A percentile compares a stretch with the other conserved stretches of the same genome.
Conservation (phyloP, 2,888 invertebrate species). For the Himalopsyche anomala region DNA sequence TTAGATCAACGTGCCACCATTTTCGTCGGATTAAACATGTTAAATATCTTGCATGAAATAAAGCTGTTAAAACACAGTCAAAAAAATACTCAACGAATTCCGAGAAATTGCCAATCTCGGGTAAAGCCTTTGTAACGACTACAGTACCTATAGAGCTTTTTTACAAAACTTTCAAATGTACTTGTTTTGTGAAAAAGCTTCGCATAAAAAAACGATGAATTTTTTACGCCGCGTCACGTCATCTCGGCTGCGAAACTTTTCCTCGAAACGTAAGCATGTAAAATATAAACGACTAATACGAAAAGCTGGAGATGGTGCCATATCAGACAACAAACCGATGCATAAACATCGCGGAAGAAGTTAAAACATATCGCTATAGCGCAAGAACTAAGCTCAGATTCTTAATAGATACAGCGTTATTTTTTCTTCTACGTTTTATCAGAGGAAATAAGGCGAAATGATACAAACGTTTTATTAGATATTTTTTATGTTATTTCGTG, state of each 20-base stretch:
- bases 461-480: too few species aligned
- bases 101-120: not conserved
- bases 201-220: constrained; percentile 3
- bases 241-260: not conserved
- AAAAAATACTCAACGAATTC: too few species aligned
- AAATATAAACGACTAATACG: constrained; percentile 14
- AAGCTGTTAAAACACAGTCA: too few species aligned
- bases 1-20: too few species aligned
- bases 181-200: not conserved
- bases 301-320: not conserved
- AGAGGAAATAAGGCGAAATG: too few species aligned
- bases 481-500: too few species aligned
- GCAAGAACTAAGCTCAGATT: too few species aligned
- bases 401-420: too few species aligned
- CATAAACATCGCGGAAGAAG: constrained; percentile 16
- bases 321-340: constrained; percentile 7
- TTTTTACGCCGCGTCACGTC: constrained; percentile 18
- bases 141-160: not conserved
- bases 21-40: too few species aligned
- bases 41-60: too few species aligned
- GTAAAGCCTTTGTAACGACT: too few species aligned
- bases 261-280: not conserved
- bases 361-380: constrained; percentile 4
- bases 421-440: too few species aligned
- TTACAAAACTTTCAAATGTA: constrained; percentile 5